Conservation (phyloP, 1,140 invertebrate species). For the Mesaphorura yosii region DNA sequence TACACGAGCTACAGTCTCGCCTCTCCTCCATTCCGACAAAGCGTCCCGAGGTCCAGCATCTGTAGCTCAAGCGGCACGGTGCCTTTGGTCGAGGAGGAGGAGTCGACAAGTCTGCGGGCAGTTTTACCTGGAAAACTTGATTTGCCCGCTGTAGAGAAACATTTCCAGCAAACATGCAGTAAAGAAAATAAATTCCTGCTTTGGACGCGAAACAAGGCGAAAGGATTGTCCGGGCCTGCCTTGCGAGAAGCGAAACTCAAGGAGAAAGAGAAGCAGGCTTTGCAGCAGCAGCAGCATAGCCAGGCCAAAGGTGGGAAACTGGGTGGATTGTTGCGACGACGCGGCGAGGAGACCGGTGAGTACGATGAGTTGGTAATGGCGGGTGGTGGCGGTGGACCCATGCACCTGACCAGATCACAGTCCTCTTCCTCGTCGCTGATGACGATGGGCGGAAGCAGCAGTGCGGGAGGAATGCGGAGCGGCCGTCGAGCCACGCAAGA, state of each 20-base stretch:
- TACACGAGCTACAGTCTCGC: neutral
- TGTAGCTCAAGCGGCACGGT: neutral
- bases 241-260: conserved; percentile 39
- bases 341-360: conserved; percentile 8
- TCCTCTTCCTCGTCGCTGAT: neutral
- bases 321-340: no score
- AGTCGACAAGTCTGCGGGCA: neutral
- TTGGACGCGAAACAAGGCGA: conserved; percentile 63
- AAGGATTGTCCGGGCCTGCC: conserved; percentile 45
- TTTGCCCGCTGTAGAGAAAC: conserved; percentile 45
- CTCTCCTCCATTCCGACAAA: neutral
- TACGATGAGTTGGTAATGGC: conserved; percentile 6
- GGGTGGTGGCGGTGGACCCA: no score
- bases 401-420: neutral
- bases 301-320: neutral
- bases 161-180: conserved; percentile 69
- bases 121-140: neutral
- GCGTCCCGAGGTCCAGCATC: conserved; percentile 3
- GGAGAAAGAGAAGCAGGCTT: conserved; percentile 3
- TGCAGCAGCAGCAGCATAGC: neutral
- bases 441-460: neutral
- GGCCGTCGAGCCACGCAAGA: neutral
- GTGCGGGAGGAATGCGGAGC: conserved; percentile 3
- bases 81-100: neutral
- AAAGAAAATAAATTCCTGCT: conserved; percentile 62